phyloP scores from a whole-genome alignment of 1,140 invertebrate species.

The Amyelois transitella region DNA sequence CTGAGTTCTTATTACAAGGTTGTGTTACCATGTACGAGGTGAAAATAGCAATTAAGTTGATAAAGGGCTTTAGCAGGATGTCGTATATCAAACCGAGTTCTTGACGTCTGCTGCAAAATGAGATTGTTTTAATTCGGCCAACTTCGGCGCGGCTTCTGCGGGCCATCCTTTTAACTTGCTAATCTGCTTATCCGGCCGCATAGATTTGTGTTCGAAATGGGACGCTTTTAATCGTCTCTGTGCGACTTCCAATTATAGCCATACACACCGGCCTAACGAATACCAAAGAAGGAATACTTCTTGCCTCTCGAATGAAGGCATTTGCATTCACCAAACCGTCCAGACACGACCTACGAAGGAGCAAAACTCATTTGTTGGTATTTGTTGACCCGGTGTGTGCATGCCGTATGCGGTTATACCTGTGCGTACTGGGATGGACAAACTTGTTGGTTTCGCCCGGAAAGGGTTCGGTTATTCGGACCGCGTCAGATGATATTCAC shows the following conservation, averaged over 20 bases:
- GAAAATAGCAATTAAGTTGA: conserved; percentile 15
- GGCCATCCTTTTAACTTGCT: conserved; percentile 50
- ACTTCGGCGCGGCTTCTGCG: conserved; percentile 27
- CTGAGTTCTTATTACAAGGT: not conserved
- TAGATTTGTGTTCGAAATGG: conserved; percentile 37
- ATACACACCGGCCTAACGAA: not conserved
- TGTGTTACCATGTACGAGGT: conserved; percentile 1
- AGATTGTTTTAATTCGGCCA: conserved; percentile 50
- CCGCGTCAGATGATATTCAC: not conserved
- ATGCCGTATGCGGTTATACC: not conserved
- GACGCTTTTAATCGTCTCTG: conserved; percentile 23
- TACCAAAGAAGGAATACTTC: too few species aligned
- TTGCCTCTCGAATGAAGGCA: too few species aligned
- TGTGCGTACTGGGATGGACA: not conserved
- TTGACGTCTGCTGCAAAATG: conserved; percentile 31
- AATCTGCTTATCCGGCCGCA: conserved; percentile 48
- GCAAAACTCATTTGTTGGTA: too few species aligned
- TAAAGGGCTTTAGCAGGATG: conserved; percentile 12
- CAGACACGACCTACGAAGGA: too few species aligned
- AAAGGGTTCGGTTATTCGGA: not conserved
- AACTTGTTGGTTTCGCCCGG: not conserved
- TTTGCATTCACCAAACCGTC: too few species aligned
- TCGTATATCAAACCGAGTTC: conserved; percentile 26
- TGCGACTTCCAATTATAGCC: conserved; percentile 23
- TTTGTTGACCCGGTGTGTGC: too few species aligned